Evolutionary conservation across 2,797 vertebrate species (phyloP).

Genomic region (Gymnodraco acuticeps): DNA sequence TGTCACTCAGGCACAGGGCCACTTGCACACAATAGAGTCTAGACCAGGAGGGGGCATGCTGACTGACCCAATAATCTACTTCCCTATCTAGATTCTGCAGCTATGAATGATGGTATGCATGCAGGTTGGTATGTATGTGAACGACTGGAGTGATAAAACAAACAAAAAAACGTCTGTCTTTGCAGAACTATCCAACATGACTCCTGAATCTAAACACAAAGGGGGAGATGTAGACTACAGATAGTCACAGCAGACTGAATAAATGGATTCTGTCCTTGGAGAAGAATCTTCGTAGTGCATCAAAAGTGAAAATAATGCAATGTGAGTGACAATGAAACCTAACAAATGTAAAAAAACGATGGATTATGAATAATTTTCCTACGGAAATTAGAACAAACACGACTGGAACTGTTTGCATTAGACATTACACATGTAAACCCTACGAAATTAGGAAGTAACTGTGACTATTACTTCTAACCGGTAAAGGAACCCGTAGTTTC

Average conservation of each 20-base stretch:
- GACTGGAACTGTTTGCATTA: not conserved
- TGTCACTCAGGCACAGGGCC: conserved; percentile 28
- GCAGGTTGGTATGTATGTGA: conserved; percentile 13
- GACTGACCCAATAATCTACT: conserved; percentile 13
- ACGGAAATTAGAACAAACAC: not conserved
- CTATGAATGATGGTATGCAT: conserved; percentile 11
- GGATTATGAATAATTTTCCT: not conserved
- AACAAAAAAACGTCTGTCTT: not conserved
- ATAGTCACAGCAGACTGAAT: conserved; percentile 23
- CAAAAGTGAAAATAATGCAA: not conserved
- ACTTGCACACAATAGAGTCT: conserved; percentile 32
- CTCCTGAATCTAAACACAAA: not conserved
- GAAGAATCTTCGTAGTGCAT: not conserved
- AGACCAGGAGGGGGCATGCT: conserved; percentile 17
- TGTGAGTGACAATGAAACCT: not conserved
- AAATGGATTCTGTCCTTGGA: not conserved
- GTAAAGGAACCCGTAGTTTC: not conserved
- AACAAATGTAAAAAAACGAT: not conserved
- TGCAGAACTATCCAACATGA: not conserved
- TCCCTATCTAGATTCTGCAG: not conserved
- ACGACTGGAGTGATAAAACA: conserved; percentile 7
- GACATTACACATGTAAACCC: no score
- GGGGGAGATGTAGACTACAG: conserved; percentile 37
- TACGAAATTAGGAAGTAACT: not conserved
- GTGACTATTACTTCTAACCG: not conserved